Conservation (phyloP, 2,113 vertebrate species). For the Odocoileus hemionus region DNA sequence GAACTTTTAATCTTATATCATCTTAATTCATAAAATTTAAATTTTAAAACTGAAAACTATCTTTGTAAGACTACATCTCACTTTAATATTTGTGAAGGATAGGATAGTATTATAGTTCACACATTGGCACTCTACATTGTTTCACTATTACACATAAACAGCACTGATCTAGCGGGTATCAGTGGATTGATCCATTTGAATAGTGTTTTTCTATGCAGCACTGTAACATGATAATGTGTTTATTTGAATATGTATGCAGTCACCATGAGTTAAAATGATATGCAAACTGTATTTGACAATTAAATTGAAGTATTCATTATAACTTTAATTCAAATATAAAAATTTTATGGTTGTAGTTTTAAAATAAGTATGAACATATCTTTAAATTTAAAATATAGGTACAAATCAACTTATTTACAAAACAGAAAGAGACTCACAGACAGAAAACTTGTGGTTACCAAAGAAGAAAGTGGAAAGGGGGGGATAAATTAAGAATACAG, state of each 20-base stretch:
- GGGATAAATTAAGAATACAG: not conserved
- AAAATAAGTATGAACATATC: not conserved
- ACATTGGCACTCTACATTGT: not conserved
- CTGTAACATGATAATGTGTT: not conserved
- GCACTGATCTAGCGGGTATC: not conserved
- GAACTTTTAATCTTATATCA: not conserved
- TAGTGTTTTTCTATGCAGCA: not conserved
- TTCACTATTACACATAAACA: not conserved
- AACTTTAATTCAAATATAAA: not conserved
- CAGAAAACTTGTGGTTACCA: not conserved
- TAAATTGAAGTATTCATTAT: not conserved
- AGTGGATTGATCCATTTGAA: not conserved
- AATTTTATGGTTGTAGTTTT: not conserved
- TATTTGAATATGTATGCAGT: not conserved
- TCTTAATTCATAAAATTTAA: not conserved
- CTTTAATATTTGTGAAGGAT: not conserved
- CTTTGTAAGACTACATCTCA: not conserved
- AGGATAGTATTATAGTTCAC: not conserved
- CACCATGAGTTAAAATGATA: not conserved
- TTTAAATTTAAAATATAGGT: not conserved
- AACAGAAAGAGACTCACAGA: not conserved
- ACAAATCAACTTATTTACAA: not conserved
- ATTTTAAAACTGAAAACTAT: not conserved
- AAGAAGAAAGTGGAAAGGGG: not conserved
- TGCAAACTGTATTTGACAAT: not conserved